These are phyloP conservation scores for Protobothrops flavoviridis DNA, from an alignment of 2,113 vertebrate genomes.

Conservation along the genomic window DNA sequence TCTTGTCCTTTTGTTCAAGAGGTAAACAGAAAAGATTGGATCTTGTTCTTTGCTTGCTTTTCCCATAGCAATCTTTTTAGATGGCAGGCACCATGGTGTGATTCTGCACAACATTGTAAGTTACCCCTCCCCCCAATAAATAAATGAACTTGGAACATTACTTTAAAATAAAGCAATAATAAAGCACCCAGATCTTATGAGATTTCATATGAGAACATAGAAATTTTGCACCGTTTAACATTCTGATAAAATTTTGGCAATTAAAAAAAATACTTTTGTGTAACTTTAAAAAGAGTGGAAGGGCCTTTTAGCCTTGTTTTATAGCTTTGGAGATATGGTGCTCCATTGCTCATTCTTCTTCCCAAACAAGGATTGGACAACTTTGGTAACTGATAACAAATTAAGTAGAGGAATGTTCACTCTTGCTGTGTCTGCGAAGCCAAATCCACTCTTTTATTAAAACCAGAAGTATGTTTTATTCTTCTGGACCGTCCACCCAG, in stretches of 20 bases:
- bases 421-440: not conserved
- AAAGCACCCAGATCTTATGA: not conserved
- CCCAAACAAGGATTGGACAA: not conserved
- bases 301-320: not conserved
- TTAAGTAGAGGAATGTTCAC: not conserved
- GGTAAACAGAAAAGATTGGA: not conserved
- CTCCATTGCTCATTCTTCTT: not conserved
- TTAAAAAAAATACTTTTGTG: not conserved
- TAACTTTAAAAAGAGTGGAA: not conserved
- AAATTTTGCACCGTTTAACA: not conserved
- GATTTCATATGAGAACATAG: not conserved
- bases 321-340: not conserved
- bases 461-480: not conserved
- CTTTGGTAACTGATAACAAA: not conserved
- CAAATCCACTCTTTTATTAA: not conserved
- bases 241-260: not conserved
- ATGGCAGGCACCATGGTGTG: not conserved
- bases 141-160: not conserved
- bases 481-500: not conserved
- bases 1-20: not conserved
- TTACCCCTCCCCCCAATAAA: not conserved
- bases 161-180: not conserved
- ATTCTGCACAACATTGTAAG: not conserved
- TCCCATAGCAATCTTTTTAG: not conserved
- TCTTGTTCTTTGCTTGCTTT: not conserved